Percentiles rank a stretch among this genome's conserved stretches.
Conservation (phyloP, 2,797 vertebrate genomes). For the Enteromius viviparus region DNA sequence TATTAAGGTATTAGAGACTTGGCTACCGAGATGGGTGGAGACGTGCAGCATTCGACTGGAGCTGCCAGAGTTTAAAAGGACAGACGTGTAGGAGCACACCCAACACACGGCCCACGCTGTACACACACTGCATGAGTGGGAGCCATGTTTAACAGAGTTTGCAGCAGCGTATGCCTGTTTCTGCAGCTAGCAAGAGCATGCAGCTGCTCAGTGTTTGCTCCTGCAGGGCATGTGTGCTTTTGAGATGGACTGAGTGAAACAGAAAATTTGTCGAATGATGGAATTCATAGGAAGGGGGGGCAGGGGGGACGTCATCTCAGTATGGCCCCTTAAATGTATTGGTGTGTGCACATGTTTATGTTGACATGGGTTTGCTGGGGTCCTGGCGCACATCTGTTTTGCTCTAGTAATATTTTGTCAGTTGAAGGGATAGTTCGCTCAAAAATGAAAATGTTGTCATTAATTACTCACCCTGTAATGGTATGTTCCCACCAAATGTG, state of each 20-base stretch:
- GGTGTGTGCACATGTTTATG: constrained; percentile 10
- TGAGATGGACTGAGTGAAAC: constrained; percentile 1
- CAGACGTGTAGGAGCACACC: constrained; percentile 32
- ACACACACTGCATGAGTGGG: constrained; percentile 12
- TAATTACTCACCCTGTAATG: background rate
- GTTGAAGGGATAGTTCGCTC: background rate
- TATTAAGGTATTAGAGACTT: constrained; percentile 33
- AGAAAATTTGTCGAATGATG: background rate
- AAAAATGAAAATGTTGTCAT: background rate
- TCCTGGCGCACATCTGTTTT: background rate
- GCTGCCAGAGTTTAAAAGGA: constrained; percentile 32
- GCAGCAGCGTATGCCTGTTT: background rate
- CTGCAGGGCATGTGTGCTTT: constrained; percentile 4
- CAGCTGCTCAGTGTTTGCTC: background rate
- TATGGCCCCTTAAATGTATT: background rate
- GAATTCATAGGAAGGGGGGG: background rate
- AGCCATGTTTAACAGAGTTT: constrained; percentile 24
- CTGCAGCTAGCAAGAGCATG: background rate
- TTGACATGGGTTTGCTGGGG: background rate
- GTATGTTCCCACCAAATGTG: no score
- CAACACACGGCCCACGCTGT: background rate
- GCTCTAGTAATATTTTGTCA: background rate
- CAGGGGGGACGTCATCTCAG: background rate
- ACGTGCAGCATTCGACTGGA: constrained; percentile 2
- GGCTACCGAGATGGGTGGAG: constrained; percentile 35